Evolutionary conservation across 2,888 invertebrate species (phyloP), one percentile per base, ranked within the genome.

Genomic region (Phanerotoma sp.): DNA sequence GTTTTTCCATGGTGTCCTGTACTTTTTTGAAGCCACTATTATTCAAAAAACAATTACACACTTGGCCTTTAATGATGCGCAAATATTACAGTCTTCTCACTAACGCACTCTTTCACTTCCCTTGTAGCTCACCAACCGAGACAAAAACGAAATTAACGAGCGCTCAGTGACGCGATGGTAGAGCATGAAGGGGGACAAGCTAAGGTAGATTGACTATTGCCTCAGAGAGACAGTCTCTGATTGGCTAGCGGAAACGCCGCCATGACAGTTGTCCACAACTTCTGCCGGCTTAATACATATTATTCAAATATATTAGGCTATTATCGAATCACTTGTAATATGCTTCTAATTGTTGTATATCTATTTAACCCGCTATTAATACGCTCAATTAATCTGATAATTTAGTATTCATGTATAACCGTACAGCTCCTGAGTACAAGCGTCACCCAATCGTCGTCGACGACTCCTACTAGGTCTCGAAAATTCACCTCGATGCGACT

Each of bases 161-260:
- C 79, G 79, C 13, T 25, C 81, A 83, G 81, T 84, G 86, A 86
- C 86, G 86, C 86, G 85, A 85, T 51, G 50, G 51, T 20, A 38
- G 46, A 15, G 49, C 30, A 30, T 22, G 22, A 45, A 41, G 46
- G 77, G 79, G 77, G 82, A 81, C 83, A 84, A 84, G 84, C 83
- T 79, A 82, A 82, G 82, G 83, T 82, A 82, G 80, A 37, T 48
- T 81, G 80, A 81, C 80, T 81, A 38, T 32, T 21, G 41, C 54
- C 30, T 20, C 18, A 44, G 13, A 40, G 56, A 80, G 77, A 81
- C 83, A 84, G 82, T 84, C 82, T 82, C 81, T 25, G 25, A 88
- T 88, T 88, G 88, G 88, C 82, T 80, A 80, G 80, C 79, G 77
- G 74, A 63, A 47, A 74, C 78, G 82, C 85, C 85, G 87, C 87